A percentile compares a stretch with the other conserved stretches of the same genome.
Conservation (phyloP, 2,797 vertebrate genomes). For the Gymnoscopelus braueri region DNA sequence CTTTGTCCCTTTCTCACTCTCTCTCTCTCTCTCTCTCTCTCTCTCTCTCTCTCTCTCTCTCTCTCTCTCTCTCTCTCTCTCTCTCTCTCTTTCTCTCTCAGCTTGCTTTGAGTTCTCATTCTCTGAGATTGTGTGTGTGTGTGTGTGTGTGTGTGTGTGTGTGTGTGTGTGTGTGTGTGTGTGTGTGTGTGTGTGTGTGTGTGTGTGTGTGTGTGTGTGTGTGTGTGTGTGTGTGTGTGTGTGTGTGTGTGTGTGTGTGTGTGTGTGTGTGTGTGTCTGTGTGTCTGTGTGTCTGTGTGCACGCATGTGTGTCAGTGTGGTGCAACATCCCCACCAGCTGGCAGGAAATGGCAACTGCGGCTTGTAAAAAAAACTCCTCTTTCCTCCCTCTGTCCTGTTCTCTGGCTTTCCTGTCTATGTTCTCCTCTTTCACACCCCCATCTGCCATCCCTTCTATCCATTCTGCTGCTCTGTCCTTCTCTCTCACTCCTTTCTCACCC, state of each 20-base stretch:
- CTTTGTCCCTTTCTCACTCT: not conserved
- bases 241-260: slow-evolving; percentile 2
- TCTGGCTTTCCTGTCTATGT: not conserved
- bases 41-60: not conserved
- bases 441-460: not conserved
- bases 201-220: slow-evolving; percentile 8
- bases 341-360: not conserved
- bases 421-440: not conserved
- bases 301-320: not conserved
- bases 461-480: not conserved
- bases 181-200: slow-evolving; percentile 2
- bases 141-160: not conserved
- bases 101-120: not conserved
- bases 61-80: not conserved
- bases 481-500: not conserved
- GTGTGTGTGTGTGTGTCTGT: not conserved
- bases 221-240: slow-evolving; percentile 8
- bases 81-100: not conserved
- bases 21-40: not conserved
- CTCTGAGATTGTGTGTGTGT: not conserved
- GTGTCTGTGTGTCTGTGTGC: not conserved
- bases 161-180: not conserved
- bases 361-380: not conserved
- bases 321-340: not conserved
- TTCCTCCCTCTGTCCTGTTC: not conserved